Evolutionary conservation across 2,888 invertebrate species (phyloP), one percentile per base, ranked within the genome.

Genomic region (Phortica magna): DNA sequence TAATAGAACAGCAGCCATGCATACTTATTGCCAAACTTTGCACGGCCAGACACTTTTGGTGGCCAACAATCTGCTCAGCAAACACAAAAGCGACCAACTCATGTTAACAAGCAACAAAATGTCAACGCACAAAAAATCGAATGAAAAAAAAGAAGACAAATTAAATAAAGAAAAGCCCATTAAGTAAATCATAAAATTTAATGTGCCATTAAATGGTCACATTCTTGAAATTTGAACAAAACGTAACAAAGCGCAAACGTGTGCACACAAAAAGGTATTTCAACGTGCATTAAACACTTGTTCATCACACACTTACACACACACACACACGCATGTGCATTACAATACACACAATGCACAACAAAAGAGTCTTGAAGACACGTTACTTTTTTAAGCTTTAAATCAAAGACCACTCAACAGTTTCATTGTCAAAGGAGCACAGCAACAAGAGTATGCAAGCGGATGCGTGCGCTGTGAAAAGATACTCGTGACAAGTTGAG

Each of bases 171-270:
- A 42, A 68, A 48, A 17, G 31, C 12, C 68, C 68, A 68, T 68
- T 68, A 68, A 68, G 68, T 65, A 65, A 65, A 65, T 68, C 84
- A 85, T 84, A 70, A 84, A 86, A 81, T 80, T 83, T 82, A 88
- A 88, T 88, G 87, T 79, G 77, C 80, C 84, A 82, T 88, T 84
- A 83, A 83, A 76, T 77, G 78, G 76, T 61, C n/a, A 31, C 31
- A 55, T 6, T 80, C 73, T 74, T 65, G 64, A 76, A 83, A 5
- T 41, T 65, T n/a, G 22, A 65, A 65, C 65, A 65, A 65, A 19
- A 14, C 68, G 42, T n/a, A 67, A 9, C 10, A 17, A 79, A 80
- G 70, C 76, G 31, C 48, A 43, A 68, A 68, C 68, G 68, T 68
- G 68, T 68, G 12, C 48, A 19, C 19, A 68, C 68, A 68, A 43